Evolutionary conservation across 2,888 invertebrate species (phyloP).

Genomic region (Diloba caeruleocephala): DNA sequence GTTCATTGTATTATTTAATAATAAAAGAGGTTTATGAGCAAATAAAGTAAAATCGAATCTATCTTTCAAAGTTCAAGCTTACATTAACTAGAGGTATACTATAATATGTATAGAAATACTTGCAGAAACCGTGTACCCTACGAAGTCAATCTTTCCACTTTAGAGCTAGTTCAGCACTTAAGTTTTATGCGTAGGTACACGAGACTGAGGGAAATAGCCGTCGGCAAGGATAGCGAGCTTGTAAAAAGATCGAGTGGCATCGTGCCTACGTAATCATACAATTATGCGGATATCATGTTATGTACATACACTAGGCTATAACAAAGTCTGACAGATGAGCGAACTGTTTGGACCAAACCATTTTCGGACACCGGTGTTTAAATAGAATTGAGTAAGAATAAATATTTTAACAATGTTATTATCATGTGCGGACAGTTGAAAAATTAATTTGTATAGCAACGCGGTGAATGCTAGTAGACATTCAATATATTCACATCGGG

Average conservation of each 20-base stretch:
- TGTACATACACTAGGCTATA: constrained; percentile 1
- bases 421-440: no score
- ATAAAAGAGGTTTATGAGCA: constrained; percentile 6
- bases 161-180: constrained; percentile 39
- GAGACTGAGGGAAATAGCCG: constrained; percentile 31
- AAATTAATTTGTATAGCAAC: no score
- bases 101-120: constrained; percentile 2
- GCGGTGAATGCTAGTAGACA: no score
- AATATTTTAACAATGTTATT: no score
- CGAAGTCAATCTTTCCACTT: constrained; percentile 50
- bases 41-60: constrained; percentile 1
- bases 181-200: constrained; percentile 42
- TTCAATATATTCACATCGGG: no score
- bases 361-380: no score
- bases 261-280: constrained; percentile 37
- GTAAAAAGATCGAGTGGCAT: constrained; percentile 49
- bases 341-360: no score
- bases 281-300: constrained; percentile 19
- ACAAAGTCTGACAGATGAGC: constrained; percentile 4
- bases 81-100: background rate
- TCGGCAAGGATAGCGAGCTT: constrained; percentile 43
- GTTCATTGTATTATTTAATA: no score
- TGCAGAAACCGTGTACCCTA: constrained; percentile 16
- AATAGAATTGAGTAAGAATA: no score
- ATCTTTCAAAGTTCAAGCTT: constrained; percentile 3